Percentiles rank a stretch among this genome's conserved stretches.
phyloP scores from a whole-genome alignment of 2,888 invertebrate genomes.

The Parapristionchus giblindavisi region DNA sequence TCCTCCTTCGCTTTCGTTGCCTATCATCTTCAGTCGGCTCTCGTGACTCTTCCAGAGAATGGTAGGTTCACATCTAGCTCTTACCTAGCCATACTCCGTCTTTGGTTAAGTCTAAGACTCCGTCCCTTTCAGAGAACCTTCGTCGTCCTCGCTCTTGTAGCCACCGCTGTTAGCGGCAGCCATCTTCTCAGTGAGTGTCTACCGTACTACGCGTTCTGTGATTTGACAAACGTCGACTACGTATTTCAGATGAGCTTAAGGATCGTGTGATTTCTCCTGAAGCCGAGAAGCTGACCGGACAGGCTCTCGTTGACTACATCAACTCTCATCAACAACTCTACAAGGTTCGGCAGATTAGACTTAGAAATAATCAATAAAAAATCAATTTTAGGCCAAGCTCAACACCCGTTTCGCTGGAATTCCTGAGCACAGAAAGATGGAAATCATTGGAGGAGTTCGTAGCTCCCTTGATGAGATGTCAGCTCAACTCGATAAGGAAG shows the following conservation, averaged over 20 bases:
- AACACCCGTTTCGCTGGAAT: constrained; percentile 46
- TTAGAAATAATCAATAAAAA: neutral
- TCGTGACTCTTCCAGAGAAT: neutral
- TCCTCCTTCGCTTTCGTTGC: no score
- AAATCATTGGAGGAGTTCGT: constrained; percentile 47
- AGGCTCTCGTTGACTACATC: constrained; percentile 54
- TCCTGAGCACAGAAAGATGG: constrained; percentile 46
- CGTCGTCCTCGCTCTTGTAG: constrained; percentile 17
- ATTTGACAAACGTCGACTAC: neutral
- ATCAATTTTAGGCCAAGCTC: constrained; percentile 40
- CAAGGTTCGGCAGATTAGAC: constrained; percentile 34
- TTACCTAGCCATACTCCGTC: no score
- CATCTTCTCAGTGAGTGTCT: constrained; percentile 23
- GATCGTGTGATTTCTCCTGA: constrained; percentile 15
- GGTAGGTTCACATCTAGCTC: no score
- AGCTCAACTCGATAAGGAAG: constrained; percentile 5
- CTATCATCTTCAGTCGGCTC: constrained; percentile 6
- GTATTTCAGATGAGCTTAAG: neutral
- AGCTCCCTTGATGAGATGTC: constrained; percentile 2
- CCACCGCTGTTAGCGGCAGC: constrained; percentile 4
- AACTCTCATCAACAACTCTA: constrained; percentile 49
- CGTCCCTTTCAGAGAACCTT: constrained; percentile 7
- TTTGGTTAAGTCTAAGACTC: no score
- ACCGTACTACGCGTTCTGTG: neutral
- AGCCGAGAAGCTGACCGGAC: no score